Base-by-base conservation (phyloP, 2,797 vertebrate genomes). In the Brotogeris chrysoptera region DNA sequence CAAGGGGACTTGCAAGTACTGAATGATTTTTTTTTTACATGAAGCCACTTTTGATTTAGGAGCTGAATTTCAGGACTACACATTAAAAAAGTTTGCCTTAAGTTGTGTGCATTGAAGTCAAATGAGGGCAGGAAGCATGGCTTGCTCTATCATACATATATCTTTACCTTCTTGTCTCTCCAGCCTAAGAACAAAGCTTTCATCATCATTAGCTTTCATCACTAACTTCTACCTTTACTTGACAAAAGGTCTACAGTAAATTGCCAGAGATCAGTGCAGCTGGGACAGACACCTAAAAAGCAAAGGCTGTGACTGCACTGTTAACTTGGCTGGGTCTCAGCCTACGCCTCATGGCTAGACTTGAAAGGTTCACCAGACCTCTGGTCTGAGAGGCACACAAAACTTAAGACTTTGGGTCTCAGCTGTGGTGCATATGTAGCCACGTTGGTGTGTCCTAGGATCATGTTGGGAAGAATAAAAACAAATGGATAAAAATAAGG, bases 291-390 rank as follows among this genome's bases (percentile, higher is more conserved):
- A 79, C 1, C 1, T 27, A 32, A 88, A 88, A 66, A 83, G 21
- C 23, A 80, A 73, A 80, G 60, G 17, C 17, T 72, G 13, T 55
- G 49, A 39, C 6, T 63, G 9, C 18, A 41, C 16, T 60, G 7
- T 19, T 64, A 69, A 66, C 18, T 61, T 72, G 27, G 5, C n/a
- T 72, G 43, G 6, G n/a, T 55, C n/a, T 70, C 57, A 85, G 25
- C 9, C 20, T 36, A 39, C 0, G 0, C 44, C 25, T 69, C 53
- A 50, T 2, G 6, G 23, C 9, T n/a, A 43, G 46, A 59, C n/a
- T 41, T 59, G 38, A 43, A 79, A 73, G 20, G 10, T 16, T 77
- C 30, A 82, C 11, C 23, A 69, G 38, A 80, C 39, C n/a, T 32
- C 3, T 21, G 17, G 17, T 65, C 34, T 52, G 19, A 71, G 17